These are phyloP conservation scores for Bombus waltoni DNA, from an alignment of 1,140 invertebrate species.

Conservation along the genomic window DNA sequence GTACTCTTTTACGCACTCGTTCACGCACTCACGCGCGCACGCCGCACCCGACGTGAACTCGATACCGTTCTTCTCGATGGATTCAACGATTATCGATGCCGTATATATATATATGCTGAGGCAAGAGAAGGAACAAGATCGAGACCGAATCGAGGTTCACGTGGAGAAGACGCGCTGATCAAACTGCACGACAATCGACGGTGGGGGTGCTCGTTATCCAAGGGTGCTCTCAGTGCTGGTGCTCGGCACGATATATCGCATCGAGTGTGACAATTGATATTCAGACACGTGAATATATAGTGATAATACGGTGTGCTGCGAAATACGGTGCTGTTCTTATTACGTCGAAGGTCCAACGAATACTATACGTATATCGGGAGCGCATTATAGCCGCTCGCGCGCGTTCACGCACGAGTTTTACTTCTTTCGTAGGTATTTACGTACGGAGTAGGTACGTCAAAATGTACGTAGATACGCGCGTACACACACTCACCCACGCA, in stretches of 20 bases:
- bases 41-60: slow-evolving; percentile 56
- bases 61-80: not conserved
- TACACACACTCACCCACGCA: slow-evolving; percentile 34
- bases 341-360: not conserved
- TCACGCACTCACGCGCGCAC: slow-evolving; percentile 74
- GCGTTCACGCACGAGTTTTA: slow-evolving; percentile 16
- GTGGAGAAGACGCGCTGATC: slow-evolving; percentile 54
- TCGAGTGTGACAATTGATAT: slow-evolving; percentile 57
- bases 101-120: fast-evolving
- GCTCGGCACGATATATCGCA: slow-evolving; percentile 74
- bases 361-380: not conserved
- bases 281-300: slow-evolving; percentile 42
- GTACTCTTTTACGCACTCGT: slow-evolving; percentile 71
- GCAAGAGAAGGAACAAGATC: not conserved
- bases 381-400: slow-evolving; percentile 35
- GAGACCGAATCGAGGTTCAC: slow-evolving; percentile 44
- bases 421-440: not conserved
- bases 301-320: slow-evolving; percentile 15
- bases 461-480: slow-evolving; percentile 16
- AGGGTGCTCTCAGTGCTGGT: slow-evolving; percentile 79
- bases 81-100: not conserved
- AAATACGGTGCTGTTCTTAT: slow-evolving; percentile 21
- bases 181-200: slow-evolving; percentile 71
- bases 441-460: not conserved
- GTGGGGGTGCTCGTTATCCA: slow-evolving; percentile 69